Evolutionary conservation across 23 tunicate species (phyloP).

Genomic region (Styela plicata): DNA sequence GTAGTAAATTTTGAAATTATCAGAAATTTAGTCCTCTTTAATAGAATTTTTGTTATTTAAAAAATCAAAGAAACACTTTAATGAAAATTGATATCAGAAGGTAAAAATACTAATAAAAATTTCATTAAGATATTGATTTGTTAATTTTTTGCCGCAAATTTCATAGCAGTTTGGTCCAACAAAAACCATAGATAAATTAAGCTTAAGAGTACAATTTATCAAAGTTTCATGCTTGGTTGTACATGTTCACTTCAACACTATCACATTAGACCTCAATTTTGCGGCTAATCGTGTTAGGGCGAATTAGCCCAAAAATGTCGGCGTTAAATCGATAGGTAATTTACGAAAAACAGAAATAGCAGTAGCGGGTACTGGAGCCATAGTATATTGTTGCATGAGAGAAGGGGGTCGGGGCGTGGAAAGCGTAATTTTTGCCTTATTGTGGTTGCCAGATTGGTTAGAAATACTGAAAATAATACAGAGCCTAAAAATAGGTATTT

Average conservation of each 20-base stretch:
- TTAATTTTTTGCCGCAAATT: neutral
- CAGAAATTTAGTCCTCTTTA: no score
- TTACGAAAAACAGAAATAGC: neutral
- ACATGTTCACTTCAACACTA: no score
- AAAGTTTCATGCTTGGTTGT: no score
- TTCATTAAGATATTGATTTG: neutral
- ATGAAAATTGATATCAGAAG: no score
- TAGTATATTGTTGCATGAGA: neutral
- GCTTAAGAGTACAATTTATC: no score
- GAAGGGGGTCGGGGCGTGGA: neutral
- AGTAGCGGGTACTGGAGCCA: neutral
- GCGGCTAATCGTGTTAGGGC: neutral
- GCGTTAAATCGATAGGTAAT: neutral
- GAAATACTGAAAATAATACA: no score
- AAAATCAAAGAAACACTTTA: neutral
- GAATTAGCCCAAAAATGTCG: neutral
- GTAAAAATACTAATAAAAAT: neutral
- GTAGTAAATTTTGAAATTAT: no score
- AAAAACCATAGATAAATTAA: no score
- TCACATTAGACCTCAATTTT: neutral
- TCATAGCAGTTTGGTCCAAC: no score
- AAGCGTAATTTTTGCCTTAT: neutral
- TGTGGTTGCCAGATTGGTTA: neutral
- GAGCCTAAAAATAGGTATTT: no score
- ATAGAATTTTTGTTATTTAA: no score